These are phyloP conservation scores for Trinorchestia longiramus DNA, from an alignment of 1,140 invertebrate genomes.

Conservation along the genomic window DNA sequence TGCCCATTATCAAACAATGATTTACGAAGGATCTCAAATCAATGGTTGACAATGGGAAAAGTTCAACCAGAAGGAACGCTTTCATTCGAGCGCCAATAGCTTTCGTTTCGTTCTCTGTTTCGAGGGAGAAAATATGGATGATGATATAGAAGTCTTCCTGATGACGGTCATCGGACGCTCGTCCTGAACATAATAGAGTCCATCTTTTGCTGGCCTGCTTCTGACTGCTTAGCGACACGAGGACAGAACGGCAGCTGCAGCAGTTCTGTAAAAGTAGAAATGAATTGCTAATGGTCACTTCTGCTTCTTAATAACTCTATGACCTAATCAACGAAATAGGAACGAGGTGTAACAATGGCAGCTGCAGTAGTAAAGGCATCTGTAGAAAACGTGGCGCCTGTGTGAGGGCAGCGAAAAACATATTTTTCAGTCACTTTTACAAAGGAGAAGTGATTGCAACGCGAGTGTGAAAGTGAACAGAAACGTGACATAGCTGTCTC, in stretches of 20 bases:
- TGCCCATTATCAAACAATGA: conserved; percentile 50
- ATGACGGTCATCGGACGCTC: not conserved
- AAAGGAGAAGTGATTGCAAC: not conserved
- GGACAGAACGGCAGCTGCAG: not conserved
- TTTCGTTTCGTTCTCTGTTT: conserved; percentile 45
- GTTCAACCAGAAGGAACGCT: conserved; percentile 50
- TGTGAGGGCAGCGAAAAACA: not conserved
- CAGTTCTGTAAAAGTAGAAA: not conserved
- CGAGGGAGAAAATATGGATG: conserved; percentile 1
- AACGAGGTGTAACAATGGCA: not conserved
- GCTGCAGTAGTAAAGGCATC: not conserved
- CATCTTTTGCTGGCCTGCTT: not conserved
- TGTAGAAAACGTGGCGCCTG: not conserved
- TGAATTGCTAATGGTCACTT: not conserved
- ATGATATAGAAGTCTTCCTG: not conserved
- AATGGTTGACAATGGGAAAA: conserved; percentile 54
- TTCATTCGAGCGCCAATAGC: conserved; percentile 47
- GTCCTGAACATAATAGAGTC: not conserved
- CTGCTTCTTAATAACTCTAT: not conserved
- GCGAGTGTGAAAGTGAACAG: not conserved
- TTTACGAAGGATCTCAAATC: conserved; percentile 52
- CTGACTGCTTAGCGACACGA: not conserved
- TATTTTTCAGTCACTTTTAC: not conserved
- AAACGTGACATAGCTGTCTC: not conserved
- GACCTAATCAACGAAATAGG: not conserved